Evolutionary conservation across 2,797 vertebrate genomes (phyloP).

Genomic region (Phataginus tricuspis): DNA sequence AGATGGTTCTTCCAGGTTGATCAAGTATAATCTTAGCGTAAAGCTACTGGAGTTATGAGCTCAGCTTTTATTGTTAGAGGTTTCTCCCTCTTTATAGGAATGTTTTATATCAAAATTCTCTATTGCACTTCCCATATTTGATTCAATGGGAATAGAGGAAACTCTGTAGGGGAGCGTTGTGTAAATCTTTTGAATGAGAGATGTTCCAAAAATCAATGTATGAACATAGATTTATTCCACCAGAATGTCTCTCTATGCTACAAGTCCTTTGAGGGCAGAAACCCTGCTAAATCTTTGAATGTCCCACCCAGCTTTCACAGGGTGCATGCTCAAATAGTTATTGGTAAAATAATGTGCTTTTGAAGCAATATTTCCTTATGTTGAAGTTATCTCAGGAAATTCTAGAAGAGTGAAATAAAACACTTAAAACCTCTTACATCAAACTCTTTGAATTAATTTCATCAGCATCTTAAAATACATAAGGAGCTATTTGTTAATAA

Average conservation of each 20-base stretch:
- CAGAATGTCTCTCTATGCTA: background rate
- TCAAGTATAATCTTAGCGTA: slow-evolving; percentile 1
- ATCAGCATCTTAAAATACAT: slow-evolving; percentile 42
- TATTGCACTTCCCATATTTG: background rate
- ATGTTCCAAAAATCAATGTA: slow-evolving; percentile 55
- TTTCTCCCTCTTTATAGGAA: background rate
- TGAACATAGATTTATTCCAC: slow-evolving; percentile 25
- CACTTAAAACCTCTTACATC: background rate
- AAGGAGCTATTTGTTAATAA: slow-evolving; percentile 68
- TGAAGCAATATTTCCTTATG: slow-evolving; percentile 68
- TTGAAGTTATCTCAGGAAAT: slow-evolving; percentile 71
- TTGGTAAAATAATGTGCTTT: background rate
- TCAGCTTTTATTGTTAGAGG: background rate
- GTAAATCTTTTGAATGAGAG: slow-evolving; percentile 53
- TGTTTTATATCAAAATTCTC: background rate
- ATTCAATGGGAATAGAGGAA: slow-evolving; percentile 50
- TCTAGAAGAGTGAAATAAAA: slow-evolving; percentile 66
- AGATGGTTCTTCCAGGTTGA: slow-evolving; percentile 3
- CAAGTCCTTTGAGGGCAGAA: background rate
- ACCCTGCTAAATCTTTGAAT: slow-evolving; percentile 16
- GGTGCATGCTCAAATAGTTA: background rate
- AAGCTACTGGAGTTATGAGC: slow-evolving; percentile 6
- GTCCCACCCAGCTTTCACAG: background rate
- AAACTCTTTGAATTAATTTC: slow-evolving; percentile 50
- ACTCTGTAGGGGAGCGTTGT: slow-evolving; percentile 20